phyloP scores from a whole-genome alignment of 2,888 invertebrate species.

The Eristalis arbustorum region DNA sequence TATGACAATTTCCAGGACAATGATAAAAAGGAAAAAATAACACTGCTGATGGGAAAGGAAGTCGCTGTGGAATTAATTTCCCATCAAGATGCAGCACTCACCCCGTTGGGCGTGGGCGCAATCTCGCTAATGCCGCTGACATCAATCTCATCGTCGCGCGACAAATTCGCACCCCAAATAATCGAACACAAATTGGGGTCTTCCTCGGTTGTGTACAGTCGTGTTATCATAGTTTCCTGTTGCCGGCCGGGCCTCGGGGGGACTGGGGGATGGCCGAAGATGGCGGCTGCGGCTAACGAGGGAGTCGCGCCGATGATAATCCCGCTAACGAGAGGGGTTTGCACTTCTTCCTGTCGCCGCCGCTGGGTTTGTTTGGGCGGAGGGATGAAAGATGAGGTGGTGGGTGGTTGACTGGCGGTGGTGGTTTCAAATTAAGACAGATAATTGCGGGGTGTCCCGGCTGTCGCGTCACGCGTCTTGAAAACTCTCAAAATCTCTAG shows the following conservation, averaged over 20 bases:
- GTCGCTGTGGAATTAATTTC: slow-evolving; percentile 49
- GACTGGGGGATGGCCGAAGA: background rate
- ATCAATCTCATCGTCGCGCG: slow-evolving; percentile 74
- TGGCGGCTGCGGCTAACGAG: slow-evolving; percentile 43
- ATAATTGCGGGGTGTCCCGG: slow-evolving; percentile 42
- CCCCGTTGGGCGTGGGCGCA: slow-evolving; percentile 64
- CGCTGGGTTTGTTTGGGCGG: background rate
- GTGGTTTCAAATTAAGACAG: slow-evolving; percentile 33
- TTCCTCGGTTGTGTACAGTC: slow-evolving; percentile 78
- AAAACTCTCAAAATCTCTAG: slow-evolving; percentile 9
- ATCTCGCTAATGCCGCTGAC: slow-evolving; percentile 59
- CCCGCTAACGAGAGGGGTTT: slow-evolving; percentile 15
- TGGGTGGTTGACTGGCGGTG: background rate
- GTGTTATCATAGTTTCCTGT: slow-evolving; percentile 77
- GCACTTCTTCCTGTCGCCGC: background rate
- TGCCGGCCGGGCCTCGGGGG: background rate
- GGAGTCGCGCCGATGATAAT: slow-evolving; percentile 45
- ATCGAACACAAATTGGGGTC: slow-evolving; percentile 79
- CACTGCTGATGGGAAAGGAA: slow-evolving; percentile 13
- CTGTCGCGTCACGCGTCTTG: slow-evolving; percentile 14
- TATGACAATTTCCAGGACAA: background rate
- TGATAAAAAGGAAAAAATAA: background rate
- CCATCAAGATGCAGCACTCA: slow-evolving; percentile 58
- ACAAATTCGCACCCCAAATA: slow-evolving; percentile 78
- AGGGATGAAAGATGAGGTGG: background rate